Base-by-base conservation (phyloP, 2,888 invertebrate genomes). In the Platycheirus rosarum region DNA sequence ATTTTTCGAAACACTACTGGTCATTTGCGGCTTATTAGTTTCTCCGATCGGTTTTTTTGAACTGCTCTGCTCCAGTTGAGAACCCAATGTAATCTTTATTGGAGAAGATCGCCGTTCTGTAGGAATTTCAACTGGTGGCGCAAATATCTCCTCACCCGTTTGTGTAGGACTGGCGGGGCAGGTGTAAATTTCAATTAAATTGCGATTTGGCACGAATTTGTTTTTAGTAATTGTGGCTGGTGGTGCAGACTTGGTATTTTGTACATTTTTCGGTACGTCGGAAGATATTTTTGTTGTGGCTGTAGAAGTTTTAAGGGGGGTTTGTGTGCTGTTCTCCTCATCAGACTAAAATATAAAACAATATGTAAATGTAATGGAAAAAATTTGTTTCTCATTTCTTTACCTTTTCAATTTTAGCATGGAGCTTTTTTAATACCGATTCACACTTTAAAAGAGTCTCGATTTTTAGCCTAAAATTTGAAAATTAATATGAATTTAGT, bases 371-470 rank as follows among this genome's bases (percentile, higher is more conserved):
- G n/a, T 8, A 11, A 60, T n/a, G n/a, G n/a, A 8, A 11, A 5
- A 18, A 1, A 9, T 9, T 0, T 40, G 26, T 32, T 53, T 9
- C 1, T 29, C 42, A 6, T 11, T 5, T 14, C 2, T 20, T 20
- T 51, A 88, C 87, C 86, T 87, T 86, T 84, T 87, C 87, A 75
- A 88, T 86, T 87, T 88, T 88, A 7, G 85, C 75, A 51, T 87
- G 84, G 4, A 88, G 71, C 75, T 87, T 88, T 26, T 85, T 85
- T 62, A 88, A 69, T 48, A 88, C 87, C 5, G 85, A 85, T 78
- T 88, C 88, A 76, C 88, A 88, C 84, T 88, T 88, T 1, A 85
- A n/a, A 6, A 88, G 76, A 0, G 87, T 88, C 16, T 87, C 86
- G 16, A 87, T 69, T 85, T 87, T 87, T 14, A 88, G 78, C 48